Percentiles rank a stretch among this genome's conserved stretches.
Conservation (phyloP, 2,113 vertebrate species). For the Corythornis madagascariensis region DNA sequence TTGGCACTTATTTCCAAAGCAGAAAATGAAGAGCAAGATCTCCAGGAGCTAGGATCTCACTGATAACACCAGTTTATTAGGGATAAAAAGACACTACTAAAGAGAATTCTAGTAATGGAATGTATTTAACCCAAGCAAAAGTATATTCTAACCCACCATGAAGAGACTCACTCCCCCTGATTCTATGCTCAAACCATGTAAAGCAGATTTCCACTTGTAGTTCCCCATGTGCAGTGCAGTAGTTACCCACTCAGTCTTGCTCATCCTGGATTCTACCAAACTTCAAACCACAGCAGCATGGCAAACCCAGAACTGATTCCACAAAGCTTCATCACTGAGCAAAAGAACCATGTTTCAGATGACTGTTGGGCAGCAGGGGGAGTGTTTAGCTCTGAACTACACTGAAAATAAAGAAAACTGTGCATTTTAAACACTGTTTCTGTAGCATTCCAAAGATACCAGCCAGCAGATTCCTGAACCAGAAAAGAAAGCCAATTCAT, state of each 20-base stretch:
- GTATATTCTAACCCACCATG: not conserved
- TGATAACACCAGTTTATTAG: not conserved
- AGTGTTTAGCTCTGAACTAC: not conserved
- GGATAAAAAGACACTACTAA: too few relatives aligned
- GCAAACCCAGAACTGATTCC: not conserved
- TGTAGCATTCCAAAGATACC: not conserved
- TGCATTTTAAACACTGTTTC: not conserved
- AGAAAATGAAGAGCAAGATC: not conserved
- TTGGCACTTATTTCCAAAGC: not conserved
- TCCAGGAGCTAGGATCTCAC: not conserved
- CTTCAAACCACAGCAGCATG: not conserved
- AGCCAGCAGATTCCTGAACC: not conserved
- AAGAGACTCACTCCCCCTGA: not conserved
- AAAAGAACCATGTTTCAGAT: rapidly evolving
- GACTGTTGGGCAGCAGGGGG: not conserved
- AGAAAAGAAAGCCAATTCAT: not conserved
- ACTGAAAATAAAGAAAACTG: not conserved
- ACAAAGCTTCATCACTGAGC: not conserved
- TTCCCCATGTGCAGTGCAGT: not conserved
- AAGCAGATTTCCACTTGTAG: not conserved
- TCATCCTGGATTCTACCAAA: not conserved
- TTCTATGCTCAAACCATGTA: rapidly evolving
- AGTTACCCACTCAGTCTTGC: not conserved
- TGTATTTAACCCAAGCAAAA: not conserved
- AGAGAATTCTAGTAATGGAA: not conserved